These are phyloP conservation scores for Nephrocerus scutellatus DNA, from an alignment of 2,888 invertebrate genomes.

Conservation along the genomic window DNA sequence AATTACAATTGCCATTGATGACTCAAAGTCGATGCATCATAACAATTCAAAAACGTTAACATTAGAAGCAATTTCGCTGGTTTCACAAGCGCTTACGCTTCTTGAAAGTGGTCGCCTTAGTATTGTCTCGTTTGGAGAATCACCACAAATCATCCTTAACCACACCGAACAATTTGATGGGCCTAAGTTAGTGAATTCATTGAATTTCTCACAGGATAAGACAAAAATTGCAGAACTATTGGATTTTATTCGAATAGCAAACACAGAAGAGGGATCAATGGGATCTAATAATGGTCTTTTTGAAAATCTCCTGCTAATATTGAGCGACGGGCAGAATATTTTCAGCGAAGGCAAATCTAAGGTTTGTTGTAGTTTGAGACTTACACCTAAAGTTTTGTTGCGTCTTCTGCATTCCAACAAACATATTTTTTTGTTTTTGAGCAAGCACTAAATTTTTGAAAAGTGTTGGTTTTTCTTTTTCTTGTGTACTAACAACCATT, in stretches of 20 bases:
- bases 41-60: constrained; percentile 85
- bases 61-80: constrained; percentile 88
- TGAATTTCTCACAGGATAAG: constrained; percentile 83
- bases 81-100: constrained; percentile 80
- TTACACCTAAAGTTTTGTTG: too few species aligned
- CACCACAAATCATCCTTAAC: constrained; percentile 77
- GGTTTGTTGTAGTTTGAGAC: constrained; percentile 52
- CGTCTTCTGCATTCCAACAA: too few species aligned
- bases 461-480: too few species aligned
- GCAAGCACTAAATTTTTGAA: too few species aligned
- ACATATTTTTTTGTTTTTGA: too few species aligned
- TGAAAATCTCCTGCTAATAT: constrained; percentile 69
- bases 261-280: constrained; percentile 48
- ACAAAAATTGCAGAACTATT: constrained; percentile 80
- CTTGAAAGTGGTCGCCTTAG: constrained; percentile 91
- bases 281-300: constrained; percentile 44
- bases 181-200: constrained; percentile 67
- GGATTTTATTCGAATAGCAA: constrained; percentile 67
- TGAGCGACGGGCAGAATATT: constrained; percentile 93
- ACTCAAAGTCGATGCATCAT: constrained; percentile 86
- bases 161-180: constrained; percentile 80
- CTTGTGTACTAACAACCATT: too few species aligned
- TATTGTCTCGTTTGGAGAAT: constrained; percentile 86
- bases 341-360: constrained; percentile 77
- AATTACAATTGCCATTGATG: constrained; percentile 92